phyloP scores from a whole-genome alignment of 2,888 invertebrate genomes.

The Chrysolina oricalcia region DNA sequence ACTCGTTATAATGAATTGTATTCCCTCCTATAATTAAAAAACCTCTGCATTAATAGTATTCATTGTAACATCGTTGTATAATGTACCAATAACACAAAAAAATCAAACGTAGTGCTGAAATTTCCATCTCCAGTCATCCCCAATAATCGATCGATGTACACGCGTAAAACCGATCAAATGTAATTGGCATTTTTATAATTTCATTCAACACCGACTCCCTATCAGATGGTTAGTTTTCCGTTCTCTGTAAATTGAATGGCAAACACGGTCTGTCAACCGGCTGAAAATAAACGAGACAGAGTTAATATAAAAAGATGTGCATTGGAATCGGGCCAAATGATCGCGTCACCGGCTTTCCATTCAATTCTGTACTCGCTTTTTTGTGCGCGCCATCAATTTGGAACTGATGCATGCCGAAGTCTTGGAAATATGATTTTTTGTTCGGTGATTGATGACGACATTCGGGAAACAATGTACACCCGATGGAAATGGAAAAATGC shows the following conservation, averaged over 20 bases:
- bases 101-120: too few relatives aligned
- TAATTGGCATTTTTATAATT: background rate
- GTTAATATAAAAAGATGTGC: slow-evolving; percentile 32
- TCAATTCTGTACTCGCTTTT: slow-evolving; percentile 25
- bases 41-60: too few relatives aligned
- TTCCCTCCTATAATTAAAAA: too few relatives aligned
- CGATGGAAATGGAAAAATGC: background rate
- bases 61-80: too few relatives aligned
- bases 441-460: slow-evolving; percentile 11
- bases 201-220: slow-evolving; percentile 8
- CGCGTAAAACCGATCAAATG: too few relatives aligned
- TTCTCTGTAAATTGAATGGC: slow-evolving; percentile 19
- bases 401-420: slow-evolving; percentile 11
- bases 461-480: slow-evolving; percentile 17
- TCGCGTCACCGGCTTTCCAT: slow-evolving; percentile 15
- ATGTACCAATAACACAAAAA: too few relatives aligned
- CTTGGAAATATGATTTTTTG: slow-evolving; percentile 20
- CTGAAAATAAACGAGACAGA: slow-evolving; percentile 34
- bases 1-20: too few relatives aligned
- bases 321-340: slow-evolving; percentile 34
- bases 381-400: slow-evolving; percentile 19
- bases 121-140: too few relatives aligned
- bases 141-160: too few relatives aligned
- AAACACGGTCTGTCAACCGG: slow-evolving; percentile 16
- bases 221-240: slow-evolving; percentile 25